Conservation (phyloP, 2,888 invertebrate species). For the Myopa tessellatipennis region DNA sequence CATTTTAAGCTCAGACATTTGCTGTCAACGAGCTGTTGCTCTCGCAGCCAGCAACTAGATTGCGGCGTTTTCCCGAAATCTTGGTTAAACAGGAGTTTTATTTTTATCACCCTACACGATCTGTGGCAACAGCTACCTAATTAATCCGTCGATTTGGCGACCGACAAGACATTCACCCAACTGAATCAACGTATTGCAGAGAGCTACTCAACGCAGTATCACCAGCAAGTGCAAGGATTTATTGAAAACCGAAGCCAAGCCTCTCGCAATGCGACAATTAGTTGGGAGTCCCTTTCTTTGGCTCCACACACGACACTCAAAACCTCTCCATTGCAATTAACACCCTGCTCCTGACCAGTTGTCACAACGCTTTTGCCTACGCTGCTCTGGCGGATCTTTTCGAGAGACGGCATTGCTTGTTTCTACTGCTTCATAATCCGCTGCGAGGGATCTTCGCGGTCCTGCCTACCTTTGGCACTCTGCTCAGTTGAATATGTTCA, state of each 20-base stretch:
- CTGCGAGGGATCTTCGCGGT: not conserved
- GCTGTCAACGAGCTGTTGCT: constrained; percentile 48
- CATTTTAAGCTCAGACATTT: constrained; percentile 52
- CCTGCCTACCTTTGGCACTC: not conserved
- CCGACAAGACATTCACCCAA: not conserved
- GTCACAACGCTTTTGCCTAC: constrained; percentile 40
- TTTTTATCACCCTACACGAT: constrained; percentile 16
- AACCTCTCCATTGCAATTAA: constrained; percentile 40
- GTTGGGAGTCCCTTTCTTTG: not conserved
- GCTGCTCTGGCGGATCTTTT: constrained; percentile 9
- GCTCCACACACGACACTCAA: not conserved
- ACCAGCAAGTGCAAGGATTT: constrained; percentile 2
- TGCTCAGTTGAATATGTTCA: not conserved
- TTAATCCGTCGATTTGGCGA: constrained; percentile 32
- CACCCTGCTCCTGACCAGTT: constrained; percentile 45
- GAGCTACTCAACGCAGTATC: not conserved
- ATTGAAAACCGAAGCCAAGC: constrained; percentile 2
- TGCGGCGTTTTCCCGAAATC: constrained; percentile 47
- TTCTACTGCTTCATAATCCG: constrained; percentile 10
- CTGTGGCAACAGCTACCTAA: constrained; percentile 32
- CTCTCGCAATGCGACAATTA: constrained; percentile 17
- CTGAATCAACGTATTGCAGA: not conserved
- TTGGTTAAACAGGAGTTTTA: not conserved
- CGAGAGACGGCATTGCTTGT: too few relatives aligned
- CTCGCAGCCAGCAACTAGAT: constrained; percentile 46